Evolutionary conservation across 30 jellyfish, hydroid and myxozoan genomes (phyloP).

Genomic region (Cassiopea xamachana): DNA sequence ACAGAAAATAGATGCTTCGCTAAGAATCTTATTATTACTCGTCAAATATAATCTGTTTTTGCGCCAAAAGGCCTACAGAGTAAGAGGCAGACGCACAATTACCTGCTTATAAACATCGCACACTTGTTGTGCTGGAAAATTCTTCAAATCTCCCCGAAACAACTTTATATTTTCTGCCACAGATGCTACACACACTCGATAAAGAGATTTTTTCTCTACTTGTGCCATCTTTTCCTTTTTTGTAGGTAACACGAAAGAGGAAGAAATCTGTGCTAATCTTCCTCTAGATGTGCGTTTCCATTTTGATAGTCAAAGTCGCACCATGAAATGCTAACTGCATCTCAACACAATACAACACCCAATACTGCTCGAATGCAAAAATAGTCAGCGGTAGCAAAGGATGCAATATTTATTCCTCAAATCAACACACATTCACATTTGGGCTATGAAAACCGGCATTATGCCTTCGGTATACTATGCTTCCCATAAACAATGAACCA

Average conservation of each 20-base stretch:
- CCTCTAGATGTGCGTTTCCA: not conserved
- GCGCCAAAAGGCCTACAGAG: no score
- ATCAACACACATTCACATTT: not conserved
- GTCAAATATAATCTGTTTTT: no score
- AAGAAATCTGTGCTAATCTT: not conserved
- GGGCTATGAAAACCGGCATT: not conserved
- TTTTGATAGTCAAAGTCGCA: not conserved
- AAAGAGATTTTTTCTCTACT: slow-evolving; percentile 9
- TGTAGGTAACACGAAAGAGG: not conserved
- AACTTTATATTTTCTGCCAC: slow-evolving; percentile 47
- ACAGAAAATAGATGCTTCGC: no score
- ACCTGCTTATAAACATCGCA: slow-evolving; percentile 77
- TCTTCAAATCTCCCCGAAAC: slow-evolving; percentile 41
- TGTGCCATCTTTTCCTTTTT: not conserved
- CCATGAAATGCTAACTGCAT: not conserved
- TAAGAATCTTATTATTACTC: no score
- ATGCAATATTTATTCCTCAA: not conserved
- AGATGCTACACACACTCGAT: slow-evolving; percentile 27
- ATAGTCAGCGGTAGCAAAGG: not conserved
- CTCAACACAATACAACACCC: not conserved
- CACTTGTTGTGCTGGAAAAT: slow-evolving; percentile 62
- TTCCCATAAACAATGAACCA: slow-evolving; percentile 42
- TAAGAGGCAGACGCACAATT: not conserved
- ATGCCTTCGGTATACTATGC: slow-evolving; percentile 41
- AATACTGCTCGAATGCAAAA: not conserved